A percentile compares a stretch with the other conserved stretches of the same genome.
Evolutionary conservation across 2,113 vertebrate genomes (phyloP).

Genomic region (Urocitellus parryii): DNA sequence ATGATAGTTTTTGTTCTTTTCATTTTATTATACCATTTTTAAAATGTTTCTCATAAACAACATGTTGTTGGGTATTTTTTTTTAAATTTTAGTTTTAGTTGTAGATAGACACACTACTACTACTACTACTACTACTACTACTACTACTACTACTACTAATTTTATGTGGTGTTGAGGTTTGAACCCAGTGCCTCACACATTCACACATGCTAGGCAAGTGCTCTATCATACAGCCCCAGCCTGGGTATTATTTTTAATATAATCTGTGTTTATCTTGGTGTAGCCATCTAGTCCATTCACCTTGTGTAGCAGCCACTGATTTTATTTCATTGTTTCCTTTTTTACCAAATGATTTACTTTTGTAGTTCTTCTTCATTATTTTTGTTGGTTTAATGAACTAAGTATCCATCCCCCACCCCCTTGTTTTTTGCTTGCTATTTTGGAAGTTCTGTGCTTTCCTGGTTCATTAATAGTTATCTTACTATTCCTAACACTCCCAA

Average conservation of each 20-base stretch:
- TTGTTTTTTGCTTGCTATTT: not conserved
- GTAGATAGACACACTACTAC: too few relatives aligned
- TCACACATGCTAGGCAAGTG: too few relatives aligned
- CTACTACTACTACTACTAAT: too few relatives aligned
- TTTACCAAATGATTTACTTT: not conserved
- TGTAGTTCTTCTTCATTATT: not conserved
- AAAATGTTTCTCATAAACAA: too few relatives aligned
- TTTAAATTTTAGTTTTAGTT: too few relatives aligned
- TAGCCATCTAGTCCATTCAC: not conserved
- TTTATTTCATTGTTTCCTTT: not conserved
- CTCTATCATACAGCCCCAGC: too few relatives aligned
- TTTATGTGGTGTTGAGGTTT: too few relatives aligned
- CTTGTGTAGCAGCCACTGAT: not conserved
- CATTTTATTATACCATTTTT: not conserved
- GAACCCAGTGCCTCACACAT: too few relatives aligned
- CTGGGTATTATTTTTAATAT: too few relatives aligned
- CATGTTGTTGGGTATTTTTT: too few relatives aligned
- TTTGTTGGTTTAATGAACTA: not conserved
- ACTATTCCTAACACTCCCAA: not conserved
- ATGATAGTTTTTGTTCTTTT: not conserved
- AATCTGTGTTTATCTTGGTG: not conserved
- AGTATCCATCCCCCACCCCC: too few relatives aligned
- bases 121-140: too few relatives aligned
- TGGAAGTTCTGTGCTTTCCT: not conserved
- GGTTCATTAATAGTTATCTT: not conserved